phyloP scores from a whole-genome alignment of 2,888 invertebrate species.

The Drosophila anceps region DNA sequence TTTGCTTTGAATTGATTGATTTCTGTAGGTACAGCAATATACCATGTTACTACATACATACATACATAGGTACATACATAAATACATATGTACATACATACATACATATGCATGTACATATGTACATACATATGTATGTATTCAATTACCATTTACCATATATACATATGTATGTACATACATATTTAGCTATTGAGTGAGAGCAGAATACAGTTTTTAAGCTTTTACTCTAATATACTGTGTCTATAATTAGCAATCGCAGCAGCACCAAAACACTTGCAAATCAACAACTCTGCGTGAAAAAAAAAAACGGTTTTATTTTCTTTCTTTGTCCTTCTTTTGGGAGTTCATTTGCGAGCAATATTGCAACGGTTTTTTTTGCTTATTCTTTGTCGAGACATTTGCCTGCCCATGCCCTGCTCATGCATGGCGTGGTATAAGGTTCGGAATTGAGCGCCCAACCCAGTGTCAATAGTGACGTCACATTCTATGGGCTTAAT shows the following conservation, averaged over 20 bases:
- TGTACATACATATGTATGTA: no score
- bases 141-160: no score
- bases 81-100: not conserved
- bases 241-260: constrained; percentile 1
- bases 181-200: not conserved
- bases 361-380: not conserved
- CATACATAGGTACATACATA: not conserved
- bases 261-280: not conserved
- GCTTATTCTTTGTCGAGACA: not conserved
- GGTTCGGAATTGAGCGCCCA: not conserved
- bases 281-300: not conserved
- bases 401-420: not conserved
- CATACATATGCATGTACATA: not conserved
- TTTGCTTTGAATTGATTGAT: not conserved
- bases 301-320: not conserved
- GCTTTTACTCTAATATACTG: not conserved
- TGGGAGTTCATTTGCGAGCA: not conserved
- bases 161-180: no score
- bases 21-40: not conserved
- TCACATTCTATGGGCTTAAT: not conserved
- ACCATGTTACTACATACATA: not conserved
- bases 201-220: not conserved
- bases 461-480: not conserved
- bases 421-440: not conserved
- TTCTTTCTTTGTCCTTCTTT: not conserved